Evolutionary conservation across 2,113 vertebrate genomes (phyloP), one percentile per base, ranked within the genome.

Genomic region (Microtus oregoni): DNA sequence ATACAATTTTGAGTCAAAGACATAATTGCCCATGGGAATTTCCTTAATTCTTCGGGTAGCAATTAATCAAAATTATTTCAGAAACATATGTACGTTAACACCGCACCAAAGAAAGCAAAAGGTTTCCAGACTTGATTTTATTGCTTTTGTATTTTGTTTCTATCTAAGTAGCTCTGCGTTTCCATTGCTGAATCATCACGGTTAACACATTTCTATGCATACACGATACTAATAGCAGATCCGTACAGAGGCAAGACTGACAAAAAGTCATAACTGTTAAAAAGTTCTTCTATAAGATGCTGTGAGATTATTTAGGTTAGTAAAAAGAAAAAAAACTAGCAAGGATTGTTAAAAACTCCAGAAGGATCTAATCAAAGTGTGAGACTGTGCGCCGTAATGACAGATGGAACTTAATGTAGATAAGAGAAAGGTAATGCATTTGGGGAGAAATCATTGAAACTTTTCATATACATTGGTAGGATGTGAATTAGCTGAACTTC

Each of bases 321-420:
- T 95, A 70, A 92, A 97, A 97, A 94, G 89, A 97, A 58, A n/a
- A 81, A 38, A 83, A 95, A 55, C 90, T 97, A 97, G 95, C 96
- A 94, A 97, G 78, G 75, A 96, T 97, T 97, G 91, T 97, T 97
- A 93, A 93, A 90, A 97, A 88, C 95, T 97, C 98, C 97, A 97
- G 97, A 98, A 98, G 97, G 96, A 96, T 97, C 97, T 97, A 95
- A 97, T 97, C 97, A 97, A 97, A 96, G 95, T 96, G 96, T 95
- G 97, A 98, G 97, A 97, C 98, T 96, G 44, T 94, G 88, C 30
- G 95, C 90, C 83, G 96, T 96, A 95, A 97, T 97, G 98, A 96
- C 97, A 97, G 97, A 97, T 98, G 96, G 96, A 97, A 97, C 95
- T 97, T 98, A 97, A 98, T 98, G 98, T 97, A 97, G 98, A 97